Evolutionary conservation across 2,797 vertebrate species (phyloP), one percentile per base, ranked within the genome.

Genomic region (Australoheros facetus): DNA sequence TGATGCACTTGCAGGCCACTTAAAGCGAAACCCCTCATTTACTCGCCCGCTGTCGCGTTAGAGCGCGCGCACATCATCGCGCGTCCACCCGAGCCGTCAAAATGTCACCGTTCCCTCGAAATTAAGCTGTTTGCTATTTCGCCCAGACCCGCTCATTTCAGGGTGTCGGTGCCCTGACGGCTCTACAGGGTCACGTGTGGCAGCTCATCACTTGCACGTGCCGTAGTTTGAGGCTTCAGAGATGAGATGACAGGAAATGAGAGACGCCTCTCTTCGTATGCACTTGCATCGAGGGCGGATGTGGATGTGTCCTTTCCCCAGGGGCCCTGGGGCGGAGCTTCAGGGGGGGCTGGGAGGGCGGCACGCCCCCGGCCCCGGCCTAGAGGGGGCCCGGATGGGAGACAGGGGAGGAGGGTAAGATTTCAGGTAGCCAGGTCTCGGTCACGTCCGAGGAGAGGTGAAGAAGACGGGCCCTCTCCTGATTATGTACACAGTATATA

Each of bases 121-220:
- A 87, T 82, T 1, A 86, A 86, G 71, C 75, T 1, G 71, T 87
- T 84, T 75, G 75, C 71, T 59, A 2, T 72, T 81, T 77, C 1
- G 13, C 23, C 23, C 74, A 21, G 70, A 73, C 73, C 64, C 1
- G 45, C 75, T 91, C 74, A 60, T 88, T 82, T 58, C 73, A 19
- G 85, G 58, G 76, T 45, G 84, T 26, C 87, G 78, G 51, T 30
- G 16, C 42, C 11, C 54, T 60, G 78, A 79, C 85, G 30, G 73
- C 77, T 53, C 72, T 0, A 0, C 81, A 4, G 75, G 79, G 85
- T 79, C 78, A 56, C 1, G 4, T 8, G 0, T 75, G 87, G 89
- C 89, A 88, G 88, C 73, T 87, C 86, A 86, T 91, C 92, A 82
- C 57, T 83, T 82, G 83, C 74, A 26, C 21, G 0, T 4, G 5